A percentile compares a stretch with the other conserved stretches of the same genome.
These are phyloP conservation scores for Leuctra nigra DNA, from an alignment of 2,888 invertebrate genomes.

Conservation along the genomic window DNA sequence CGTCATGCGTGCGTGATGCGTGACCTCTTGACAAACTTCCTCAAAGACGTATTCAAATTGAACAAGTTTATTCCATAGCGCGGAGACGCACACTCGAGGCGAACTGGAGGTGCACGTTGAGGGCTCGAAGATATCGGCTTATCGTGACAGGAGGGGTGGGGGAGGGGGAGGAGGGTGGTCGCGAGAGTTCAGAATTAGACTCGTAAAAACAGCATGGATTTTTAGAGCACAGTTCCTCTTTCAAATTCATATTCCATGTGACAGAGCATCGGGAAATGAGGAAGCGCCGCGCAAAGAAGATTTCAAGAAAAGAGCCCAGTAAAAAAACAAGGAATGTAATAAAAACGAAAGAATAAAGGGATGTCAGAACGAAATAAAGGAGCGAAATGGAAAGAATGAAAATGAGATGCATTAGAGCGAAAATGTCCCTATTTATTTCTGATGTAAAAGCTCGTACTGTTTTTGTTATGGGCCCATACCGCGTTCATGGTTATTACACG, in stretches of 20 bases:
- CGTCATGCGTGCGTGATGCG: slow-evolving; percentile 6
- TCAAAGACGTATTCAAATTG: slow-evolving; percentile 17
- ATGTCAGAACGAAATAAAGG: slow-evolving; percentile 13
- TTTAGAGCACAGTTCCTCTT: slow-evolving; percentile 4
- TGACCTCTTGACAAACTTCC: slow-evolving; percentile 16
- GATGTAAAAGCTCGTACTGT: slow-evolving; percentile 2
- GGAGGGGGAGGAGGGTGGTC: too few relatives aligned
- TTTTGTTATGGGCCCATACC: not conserved
- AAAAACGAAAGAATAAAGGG: slow-evolving; percentile 11
- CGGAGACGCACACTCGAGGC: not conserved
- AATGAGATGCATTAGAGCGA: slow-evolving; percentile 17
- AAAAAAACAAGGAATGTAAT: slow-evolving; percentile 6
- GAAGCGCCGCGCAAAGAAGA: not conserved
- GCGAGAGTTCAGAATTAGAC: not conserved
- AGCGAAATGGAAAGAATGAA: slow-evolving; percentile 5
- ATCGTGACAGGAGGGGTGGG: not conserved
- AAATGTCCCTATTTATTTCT: slow-evolving; percentile 13
- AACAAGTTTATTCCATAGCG: slow-evolving; percentile 17
- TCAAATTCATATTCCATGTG: slow-evolving; percentile 15
- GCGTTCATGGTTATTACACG: not conserved
- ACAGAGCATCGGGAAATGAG: slow-evolving; percentile 1
- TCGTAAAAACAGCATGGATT: slow-evolving; percentile 10
- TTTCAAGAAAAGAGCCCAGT: slow-evolving; percentile 1
- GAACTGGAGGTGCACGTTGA: slow-evolving; percentile 1
- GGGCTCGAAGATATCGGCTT: slow-evolving; percentile 3